Evolutionary conservation across 2,113 vertebrate genomes (phyloP).

Genomic region (Orthonyx spaldingii): DNA sequence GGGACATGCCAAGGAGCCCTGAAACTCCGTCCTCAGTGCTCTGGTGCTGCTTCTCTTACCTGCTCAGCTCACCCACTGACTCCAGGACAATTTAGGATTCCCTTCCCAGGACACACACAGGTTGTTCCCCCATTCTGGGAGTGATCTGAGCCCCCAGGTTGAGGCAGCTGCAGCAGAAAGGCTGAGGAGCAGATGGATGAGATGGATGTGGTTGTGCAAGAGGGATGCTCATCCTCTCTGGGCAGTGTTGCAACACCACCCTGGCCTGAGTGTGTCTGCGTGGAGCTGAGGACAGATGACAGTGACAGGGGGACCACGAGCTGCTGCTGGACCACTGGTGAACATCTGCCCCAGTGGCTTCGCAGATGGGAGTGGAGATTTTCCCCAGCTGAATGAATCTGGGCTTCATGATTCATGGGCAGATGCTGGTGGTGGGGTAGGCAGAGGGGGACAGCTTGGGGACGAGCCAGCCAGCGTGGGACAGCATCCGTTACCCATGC

Average conservation of each 20-base stretch:
- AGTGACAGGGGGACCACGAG: background rate
- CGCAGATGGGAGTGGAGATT: background rate
- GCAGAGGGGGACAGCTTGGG: background rate
- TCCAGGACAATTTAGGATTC: background rate
- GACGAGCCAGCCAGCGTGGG: background rate
- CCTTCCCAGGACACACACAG: background rate
- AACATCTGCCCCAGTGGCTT: background rate
- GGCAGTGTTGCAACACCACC: accelerated
- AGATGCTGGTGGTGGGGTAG: background rate
- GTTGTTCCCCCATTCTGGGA: background rate
- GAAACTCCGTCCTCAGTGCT: accelerated
- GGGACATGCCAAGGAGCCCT: background rate
- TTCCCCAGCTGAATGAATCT: background rate
- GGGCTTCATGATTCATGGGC: background rate
- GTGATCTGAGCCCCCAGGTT: background rate
- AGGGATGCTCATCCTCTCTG: background rate
- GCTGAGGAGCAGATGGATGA: background rate
- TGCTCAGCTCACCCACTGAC: background rate
- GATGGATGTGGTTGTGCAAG: background rate
- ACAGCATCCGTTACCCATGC: background rate
- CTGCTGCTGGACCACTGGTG: background rate
- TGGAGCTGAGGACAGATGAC: background rate
- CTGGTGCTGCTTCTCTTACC: background rate
- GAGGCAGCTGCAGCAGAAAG: too few relatives aligned
- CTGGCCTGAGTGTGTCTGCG: accelerated